These are phyloP conservation scores for Microcebus tavaratra DNA, from an alignment of 2,113 vertebrate species.

Conservation along the genomic window DNA sequence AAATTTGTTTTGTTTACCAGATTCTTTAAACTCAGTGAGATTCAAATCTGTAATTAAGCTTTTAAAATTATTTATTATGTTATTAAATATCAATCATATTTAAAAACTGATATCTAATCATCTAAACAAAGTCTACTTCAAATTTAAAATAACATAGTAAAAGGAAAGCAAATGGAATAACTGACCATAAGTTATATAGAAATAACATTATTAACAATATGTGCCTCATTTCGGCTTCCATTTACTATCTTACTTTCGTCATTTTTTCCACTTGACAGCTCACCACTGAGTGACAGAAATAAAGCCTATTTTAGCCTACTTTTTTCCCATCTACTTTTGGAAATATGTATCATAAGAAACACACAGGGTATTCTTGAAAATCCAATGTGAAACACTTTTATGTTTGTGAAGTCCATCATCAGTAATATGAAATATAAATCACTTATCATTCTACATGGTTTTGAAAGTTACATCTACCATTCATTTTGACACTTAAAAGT, in stretches of 20 bases:
- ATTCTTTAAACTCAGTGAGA: not conserved
- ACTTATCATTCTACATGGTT: not conserved
- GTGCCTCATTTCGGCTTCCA: not conserved
- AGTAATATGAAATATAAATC: not conserved
- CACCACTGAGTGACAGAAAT: not conserved
- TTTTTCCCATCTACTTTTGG: not conserved
- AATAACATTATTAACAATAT: not conserved
- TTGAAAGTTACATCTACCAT: not conserved
- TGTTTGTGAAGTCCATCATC: not conserved
- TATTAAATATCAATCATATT: not conserved
- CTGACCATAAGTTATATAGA: not conserved
- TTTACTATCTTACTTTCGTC: not conserved
- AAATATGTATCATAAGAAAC: not conserved
- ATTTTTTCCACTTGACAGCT: not conserved
- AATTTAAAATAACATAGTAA: not conserved
- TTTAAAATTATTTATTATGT: not conserved
- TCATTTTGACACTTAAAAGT: not conserved
- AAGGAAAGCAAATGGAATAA: not conserved
- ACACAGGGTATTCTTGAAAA: not conserved
- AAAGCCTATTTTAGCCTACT: not conserved
- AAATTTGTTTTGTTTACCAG: not conserved
- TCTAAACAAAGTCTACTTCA: not conserved
- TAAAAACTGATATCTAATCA: not conserved
- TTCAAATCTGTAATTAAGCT: not conserved
- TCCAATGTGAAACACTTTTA: not conserved